A percentile compares a stretch with the other conserved stretches of the same genome.
These are phyloP conservation scores for Engraulis encrasicolus DNA, from an alignment of 2,113 vertebrate species.

Conservation along the genomic window DNA sequence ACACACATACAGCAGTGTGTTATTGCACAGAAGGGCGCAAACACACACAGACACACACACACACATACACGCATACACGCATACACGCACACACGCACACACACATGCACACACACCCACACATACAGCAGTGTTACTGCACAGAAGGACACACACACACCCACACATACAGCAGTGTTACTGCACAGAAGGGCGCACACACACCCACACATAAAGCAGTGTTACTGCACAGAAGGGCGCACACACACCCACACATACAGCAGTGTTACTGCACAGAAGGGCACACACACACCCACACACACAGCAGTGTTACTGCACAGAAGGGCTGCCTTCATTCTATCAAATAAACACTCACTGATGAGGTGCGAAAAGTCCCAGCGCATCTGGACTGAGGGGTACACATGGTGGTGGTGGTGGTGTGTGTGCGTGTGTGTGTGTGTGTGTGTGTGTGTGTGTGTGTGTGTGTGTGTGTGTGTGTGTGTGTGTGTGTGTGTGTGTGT, in stretches of 20 bases:
- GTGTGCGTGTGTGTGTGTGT: neutral
- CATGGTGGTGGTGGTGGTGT: neutral
- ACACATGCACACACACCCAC: no score
- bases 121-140: constrained; percentile 44
- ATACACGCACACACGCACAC: no score
- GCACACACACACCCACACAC: no score
- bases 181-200: constrained; percentile 28
- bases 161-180: constrained; percentile 47
- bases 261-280: constrained; percentile 44
- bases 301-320: neutral
- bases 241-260: no score
- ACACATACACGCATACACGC: no score
- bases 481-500: neutral
- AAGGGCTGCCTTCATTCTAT: constrained; percentile 50
- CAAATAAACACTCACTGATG: constrained; percentile 64
- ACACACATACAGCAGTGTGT: no score
- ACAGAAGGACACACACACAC: constrained; percentile 25
- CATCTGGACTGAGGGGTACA: constrained; percentile 33
- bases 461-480: neutral
- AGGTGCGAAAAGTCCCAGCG: constrained; percentile 51
- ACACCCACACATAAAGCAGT: no score
- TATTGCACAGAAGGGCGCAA: no score
- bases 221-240: constrained; percentile 41
- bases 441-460: neutral
- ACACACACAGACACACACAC: no score